Conservation (phyloP, 2,888 invertebrate species). For the Stegana nigrithorax region DNA sequence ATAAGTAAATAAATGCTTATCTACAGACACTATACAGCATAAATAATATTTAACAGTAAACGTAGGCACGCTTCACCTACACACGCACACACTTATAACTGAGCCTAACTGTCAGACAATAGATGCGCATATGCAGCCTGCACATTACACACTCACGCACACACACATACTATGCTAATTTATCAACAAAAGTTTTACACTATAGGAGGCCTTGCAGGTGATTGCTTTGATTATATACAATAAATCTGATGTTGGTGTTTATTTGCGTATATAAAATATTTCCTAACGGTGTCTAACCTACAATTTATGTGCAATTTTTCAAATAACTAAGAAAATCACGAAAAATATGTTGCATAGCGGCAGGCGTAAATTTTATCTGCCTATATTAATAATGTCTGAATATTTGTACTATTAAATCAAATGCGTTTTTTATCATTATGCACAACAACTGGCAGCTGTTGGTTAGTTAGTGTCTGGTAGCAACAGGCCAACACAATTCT, state of each 20-base stretch:
- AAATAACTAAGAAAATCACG: too few relatives aligned
- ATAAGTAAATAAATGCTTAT: conserved; percentile 23
- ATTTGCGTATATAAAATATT: not conserved
- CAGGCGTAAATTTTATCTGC: too few relatives aligned
- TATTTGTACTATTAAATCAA: conserved; percentile 2
- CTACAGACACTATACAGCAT: conserved; percentile 38
- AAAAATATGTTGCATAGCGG: too few relatives aligned
- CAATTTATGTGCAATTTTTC: conserved; percentile 1
- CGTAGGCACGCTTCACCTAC: conserved; percentile 11
- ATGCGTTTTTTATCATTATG: not conserved
- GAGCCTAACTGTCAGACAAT: not conserved
- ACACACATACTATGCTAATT: too few relatives aligned
- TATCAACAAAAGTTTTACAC: not conserved
- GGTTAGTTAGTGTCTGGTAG: too few relatives aligned
- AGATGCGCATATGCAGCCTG: not conserved
- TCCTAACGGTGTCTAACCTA: too few relatives aligned
- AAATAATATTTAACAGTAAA: conserved; percentile 53
- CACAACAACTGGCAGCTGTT: not conserved
- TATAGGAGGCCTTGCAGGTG: not conserved
- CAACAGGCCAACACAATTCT: too few relatives aligned
- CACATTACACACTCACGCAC: conserved; percentile 1
- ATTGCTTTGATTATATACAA: conserved; percentile 4
- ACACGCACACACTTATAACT: not conserved
- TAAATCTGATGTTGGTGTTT: not conserved
- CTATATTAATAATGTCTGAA: not conserved